Base-by-base conservation (phyloP, 2,797 vertebrate species). In the Premnoplex brunnescens region DNA sequence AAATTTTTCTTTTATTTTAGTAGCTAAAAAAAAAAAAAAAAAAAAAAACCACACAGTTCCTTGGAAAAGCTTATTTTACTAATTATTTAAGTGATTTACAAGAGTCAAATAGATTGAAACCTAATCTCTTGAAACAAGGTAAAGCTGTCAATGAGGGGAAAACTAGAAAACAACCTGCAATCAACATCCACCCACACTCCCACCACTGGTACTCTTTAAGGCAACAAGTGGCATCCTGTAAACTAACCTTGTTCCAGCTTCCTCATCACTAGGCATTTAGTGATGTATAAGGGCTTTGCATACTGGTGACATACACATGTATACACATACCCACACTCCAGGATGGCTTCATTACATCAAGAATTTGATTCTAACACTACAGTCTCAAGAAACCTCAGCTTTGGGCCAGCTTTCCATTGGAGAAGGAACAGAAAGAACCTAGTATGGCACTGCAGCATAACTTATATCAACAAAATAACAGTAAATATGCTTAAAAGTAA, bases 1-100 rank as follows among this genome's bases (percentile, higher is more conserved):
- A 98, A 97, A 97, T 95, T 97, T 84, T 96, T 90, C 92, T 94
- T 93, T 81, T 77, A 72, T 95, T 97, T 96, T 95, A 93, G 85
- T 87, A 96, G 93, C 88, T 97, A 95, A 97, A 96, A 13, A 54
- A 95, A 97, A 97, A 97, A 97, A 97, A 22, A 46, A 43, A 97
- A 97, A 97, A 97, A 97, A 30, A 46, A 43, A 43, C 6, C 93
- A 96, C 77, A 76, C 82, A 93, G 89, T 97, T 97, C 92, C 95
- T 96, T 78, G 87, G 93, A 95, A 97, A 98, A 96, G 81, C 93
- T 97, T 97, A 93, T 96, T 96, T 97, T 96, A 97, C 94, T 94
- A 94, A 88, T 63, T 64, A 63, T 94, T 95, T 91, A 55, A 90
- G 97, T 89, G 97, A 98, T 97, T 98, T 97, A 97, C 52, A 41